Conservation (phyloP, 2,888 invertebrate species). For the Eupithecia vulgata region DNA sequence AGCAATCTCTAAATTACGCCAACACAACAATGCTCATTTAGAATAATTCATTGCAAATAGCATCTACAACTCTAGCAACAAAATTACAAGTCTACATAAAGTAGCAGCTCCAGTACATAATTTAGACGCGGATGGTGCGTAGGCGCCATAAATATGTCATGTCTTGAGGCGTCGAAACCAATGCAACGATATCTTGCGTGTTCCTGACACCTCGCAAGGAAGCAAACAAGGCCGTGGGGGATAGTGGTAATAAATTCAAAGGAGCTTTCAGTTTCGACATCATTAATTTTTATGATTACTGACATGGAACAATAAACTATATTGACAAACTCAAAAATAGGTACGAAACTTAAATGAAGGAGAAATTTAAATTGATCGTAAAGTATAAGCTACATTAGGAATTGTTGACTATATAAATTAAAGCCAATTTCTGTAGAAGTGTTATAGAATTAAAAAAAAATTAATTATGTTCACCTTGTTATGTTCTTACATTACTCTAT, state of each 20-base stretch:
- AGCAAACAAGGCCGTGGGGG: constrained; percentile 69
- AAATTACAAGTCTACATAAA: constrained; percentile 49
- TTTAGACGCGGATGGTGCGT: constrained; percentile 47
- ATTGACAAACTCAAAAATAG: background rate
- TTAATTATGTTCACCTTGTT: no score
- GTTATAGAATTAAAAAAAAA: no score
- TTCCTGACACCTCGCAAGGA: constrained; percentile 68
- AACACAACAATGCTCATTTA: constrained; percentile 27
- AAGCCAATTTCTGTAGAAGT: background rate
- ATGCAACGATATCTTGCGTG: constrained; percentile 55
- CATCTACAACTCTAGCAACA: constrained; percentile 41
- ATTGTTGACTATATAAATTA: background rate
- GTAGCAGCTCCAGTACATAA: constrained; percentile 44
- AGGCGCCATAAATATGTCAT: constrained; percentile 67
- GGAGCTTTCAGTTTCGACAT: constrained; percentile 64
- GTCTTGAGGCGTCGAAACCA: constrained; percentile 69
- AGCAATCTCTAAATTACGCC: constrained; percentile 17
- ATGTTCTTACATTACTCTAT: no score
- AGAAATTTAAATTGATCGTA: background rate
- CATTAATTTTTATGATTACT: constrained; percentile 59
- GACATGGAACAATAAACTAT: background rate
- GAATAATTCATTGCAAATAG: constrained; percentile 36
- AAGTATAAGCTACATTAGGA: background rate
- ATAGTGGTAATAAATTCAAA: constrained; percentile 74
- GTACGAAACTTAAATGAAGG: background rate